A percentile compares a stretch with the other conserved stretches of the same genome.
phyloP scores from a whole-genome alignment of 2,113 vertebrate species.

The Eulemur macaco region DNA sequence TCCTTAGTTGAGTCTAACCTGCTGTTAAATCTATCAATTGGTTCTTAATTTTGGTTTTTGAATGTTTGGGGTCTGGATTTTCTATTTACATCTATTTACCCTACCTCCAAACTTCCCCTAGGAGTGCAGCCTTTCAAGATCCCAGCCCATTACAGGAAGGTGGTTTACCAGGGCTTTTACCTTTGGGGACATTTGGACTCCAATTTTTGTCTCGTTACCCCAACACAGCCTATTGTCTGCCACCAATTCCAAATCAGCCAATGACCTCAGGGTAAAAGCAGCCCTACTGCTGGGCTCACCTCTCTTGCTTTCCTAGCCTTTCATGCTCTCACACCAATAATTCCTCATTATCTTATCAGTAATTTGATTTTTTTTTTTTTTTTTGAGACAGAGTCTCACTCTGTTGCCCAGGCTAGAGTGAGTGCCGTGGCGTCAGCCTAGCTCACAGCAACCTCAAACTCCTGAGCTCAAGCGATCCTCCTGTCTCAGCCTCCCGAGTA shows the following conservation, averaged over 20 bases:
- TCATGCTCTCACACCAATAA: background rate
- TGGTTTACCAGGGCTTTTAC: background rate
- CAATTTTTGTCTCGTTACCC: background rate
- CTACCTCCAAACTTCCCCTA: background rate
- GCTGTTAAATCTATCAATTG: background rate
- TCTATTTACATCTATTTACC: background rate
- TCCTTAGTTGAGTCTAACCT: background rate
- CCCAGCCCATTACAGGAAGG: background rate
- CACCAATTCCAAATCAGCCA: background rate
- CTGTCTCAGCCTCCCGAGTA: too few relatives aligned
- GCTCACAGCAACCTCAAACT: too few relatives aligned
- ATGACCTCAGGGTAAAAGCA: background rate
- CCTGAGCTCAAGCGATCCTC: too few relatives aligned
- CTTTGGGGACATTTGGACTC: background rate
- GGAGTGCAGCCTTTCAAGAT: background rate
- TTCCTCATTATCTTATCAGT: background rate
- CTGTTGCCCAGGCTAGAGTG: too few relatives aligned
- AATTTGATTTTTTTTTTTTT: background rate
- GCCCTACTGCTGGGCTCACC: background rate
- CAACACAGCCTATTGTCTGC: background rate
- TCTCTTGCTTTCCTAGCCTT: background rate
- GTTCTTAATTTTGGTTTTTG: slow-evolving; percentile 18
- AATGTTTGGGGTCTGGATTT: background rate
- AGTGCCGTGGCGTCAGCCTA: too few relatives aligned
- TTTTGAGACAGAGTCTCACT: too few relatives aligned